phyloP scores from a whole-genome alignment of 35 echinoderm and acorn worm species.

The Anneissia japonica region DNA sequence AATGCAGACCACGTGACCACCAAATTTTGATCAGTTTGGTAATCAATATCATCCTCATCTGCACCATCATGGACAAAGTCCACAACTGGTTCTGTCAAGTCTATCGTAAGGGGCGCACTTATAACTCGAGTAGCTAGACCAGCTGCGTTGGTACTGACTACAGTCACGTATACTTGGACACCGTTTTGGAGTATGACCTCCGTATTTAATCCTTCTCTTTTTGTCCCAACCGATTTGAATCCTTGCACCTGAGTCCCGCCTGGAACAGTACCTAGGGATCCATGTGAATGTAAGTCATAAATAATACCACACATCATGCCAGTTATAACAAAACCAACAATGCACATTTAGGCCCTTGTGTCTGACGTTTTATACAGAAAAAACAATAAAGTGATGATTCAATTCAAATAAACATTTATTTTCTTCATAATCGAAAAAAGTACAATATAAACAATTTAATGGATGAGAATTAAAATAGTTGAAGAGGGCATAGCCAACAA shows the following conservation, averaged over 20 bases:
- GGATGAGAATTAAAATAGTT: no score
- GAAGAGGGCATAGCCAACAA: no score
- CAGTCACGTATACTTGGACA: neutral
- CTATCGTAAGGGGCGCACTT: neutral
- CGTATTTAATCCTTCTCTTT: neutral
- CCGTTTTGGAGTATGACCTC: constrained; percentile 8
- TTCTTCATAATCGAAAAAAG: no score
- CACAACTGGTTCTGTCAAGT: constrained; percentile 27
- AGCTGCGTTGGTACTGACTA: constrained; percentile 31
- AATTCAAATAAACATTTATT: no score
- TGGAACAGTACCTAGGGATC: neutral
- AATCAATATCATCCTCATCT: neutral
- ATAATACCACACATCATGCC: no score
- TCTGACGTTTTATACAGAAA: no score
- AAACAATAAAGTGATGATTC: no score
- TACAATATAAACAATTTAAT: no score
- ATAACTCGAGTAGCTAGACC: neutral
- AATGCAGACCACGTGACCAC: constrained; percentile 24
- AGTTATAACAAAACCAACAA: no score
- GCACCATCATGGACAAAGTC: neutral
- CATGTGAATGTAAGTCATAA: no score
- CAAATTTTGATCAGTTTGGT: neutral
- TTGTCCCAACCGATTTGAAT: constrained; percentile 24
- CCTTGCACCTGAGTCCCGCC: constrained; percentile 37
- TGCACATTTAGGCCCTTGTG: no score